phyloP scores from a whole-genome alignment of 2,113 vertebrate genomes.

The Arizona elegans region DNA sequence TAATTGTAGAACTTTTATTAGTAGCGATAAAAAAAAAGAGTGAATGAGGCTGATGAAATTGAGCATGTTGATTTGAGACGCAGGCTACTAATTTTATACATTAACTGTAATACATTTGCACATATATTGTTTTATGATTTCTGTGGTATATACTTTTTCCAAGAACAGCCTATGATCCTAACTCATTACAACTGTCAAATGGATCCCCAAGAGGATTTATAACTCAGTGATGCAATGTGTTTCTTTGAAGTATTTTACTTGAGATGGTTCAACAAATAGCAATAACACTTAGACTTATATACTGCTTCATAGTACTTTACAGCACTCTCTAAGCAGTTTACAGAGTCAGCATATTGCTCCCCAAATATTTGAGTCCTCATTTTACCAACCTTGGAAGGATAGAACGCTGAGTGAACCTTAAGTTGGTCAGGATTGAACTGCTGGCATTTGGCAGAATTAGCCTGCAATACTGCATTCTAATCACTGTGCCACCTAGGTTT shows the following conservation, averaged over 20 bases:
- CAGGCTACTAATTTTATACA: not conserved
- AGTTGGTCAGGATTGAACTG: not conserved
- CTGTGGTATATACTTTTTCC: not conserved
- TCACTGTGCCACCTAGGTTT: not conserved
- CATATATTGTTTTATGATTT: not conserved
- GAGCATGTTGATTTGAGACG: not conserved
- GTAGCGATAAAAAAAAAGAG: not conserved
- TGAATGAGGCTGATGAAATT: not conserved
- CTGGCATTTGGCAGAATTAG: not conserved
- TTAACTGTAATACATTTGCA: not conserved
- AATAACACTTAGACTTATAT: not conserved
- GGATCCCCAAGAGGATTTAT: not conserved
- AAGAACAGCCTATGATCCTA: not conserved
- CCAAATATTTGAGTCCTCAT: not conserved
- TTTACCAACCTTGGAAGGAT: not conserved
- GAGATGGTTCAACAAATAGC: not conserved
- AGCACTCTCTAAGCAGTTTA: not conserved
- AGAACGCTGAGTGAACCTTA: not conserved
- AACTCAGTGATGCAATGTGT: not conserved
- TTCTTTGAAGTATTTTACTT: not conserved
- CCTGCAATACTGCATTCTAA: not conserved
- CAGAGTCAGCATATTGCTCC: not conserved
- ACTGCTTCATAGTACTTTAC: not conserved
- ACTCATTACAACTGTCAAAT: not conserved
- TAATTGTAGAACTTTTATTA: not conserved